Evolutionary conservation across 2,888 invertebrate species (phyloP).

Genomic region (Geotrupes spiniger): DNA sequence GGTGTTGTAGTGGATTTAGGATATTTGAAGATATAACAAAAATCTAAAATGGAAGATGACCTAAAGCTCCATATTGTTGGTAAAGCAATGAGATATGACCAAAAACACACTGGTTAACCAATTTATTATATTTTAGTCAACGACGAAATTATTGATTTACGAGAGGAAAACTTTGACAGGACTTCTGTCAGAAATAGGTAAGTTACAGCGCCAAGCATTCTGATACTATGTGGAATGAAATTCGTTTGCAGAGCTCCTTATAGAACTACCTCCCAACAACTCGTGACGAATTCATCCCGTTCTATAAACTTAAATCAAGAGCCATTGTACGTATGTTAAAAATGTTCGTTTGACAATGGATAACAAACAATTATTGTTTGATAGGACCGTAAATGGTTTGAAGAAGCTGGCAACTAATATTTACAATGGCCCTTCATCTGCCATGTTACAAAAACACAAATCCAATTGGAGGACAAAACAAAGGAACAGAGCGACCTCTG

Average conservation of each 20-base stretch:
- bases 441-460: conserved; percentile 13
- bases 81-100: conserved; percentile 1
- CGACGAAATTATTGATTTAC: conserved; percentile 13
- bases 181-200: conserved; percentile 9
- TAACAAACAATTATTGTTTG: not conserved
- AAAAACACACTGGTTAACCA: not conserved
- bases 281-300: conserved; percentile 3
- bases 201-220: not conserved
- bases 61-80: conserved; percentile 15
- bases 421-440: conserved; percentile 1
- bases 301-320: conserved; percentile 8
- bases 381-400: conserved; percentile 9
- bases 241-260: conserved; percentile 8
- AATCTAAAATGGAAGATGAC: conserved; percentile 10
- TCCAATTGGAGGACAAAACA: not conserved
- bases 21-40: not conserved
- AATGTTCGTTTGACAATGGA: not conserved
- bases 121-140: conserved; percentile 10
- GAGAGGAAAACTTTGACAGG: conserved; percentile 13
- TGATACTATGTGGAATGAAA: not conserved
- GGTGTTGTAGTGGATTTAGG: too few species aligned
- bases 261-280: conserved; percentile 13
- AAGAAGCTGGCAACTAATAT: conserved; percentile 11
- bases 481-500: conserved; percentile 14
- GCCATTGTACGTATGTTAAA: not conserved